Evolutionary conservation across 1,140 invertebrate species (phyloP), one percentile per base, ranked within the genome.

Genomic region (Zaprionus capensis): DNA sequence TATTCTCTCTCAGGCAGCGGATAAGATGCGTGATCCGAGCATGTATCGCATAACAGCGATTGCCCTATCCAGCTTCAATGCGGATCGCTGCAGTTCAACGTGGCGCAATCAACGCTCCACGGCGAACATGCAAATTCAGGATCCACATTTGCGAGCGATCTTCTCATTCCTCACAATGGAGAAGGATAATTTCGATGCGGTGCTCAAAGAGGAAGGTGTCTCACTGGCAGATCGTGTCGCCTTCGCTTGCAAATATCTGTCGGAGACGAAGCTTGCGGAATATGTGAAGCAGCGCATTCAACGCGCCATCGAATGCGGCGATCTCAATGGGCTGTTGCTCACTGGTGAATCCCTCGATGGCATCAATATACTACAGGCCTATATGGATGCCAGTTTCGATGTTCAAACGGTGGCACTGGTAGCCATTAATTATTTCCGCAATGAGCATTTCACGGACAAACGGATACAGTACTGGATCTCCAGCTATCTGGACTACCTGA

Each of bases 211-310:
- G 93, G 94, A 94, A 46, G 96, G 95, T n/a, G 95, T 98, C 91
- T 95, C 95, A 20, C 95, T 99, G 5, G 95, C 96, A 80, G 98
- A 99, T 93, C 94, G 97, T 82, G 95, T 99, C 49, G 98, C 97
- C n/a, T 99, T 99, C 94, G 98, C 98, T 31, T 96, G 97, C 82
- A 96, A 96, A 76, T 99, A 96, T 94, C 94, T 99, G 31, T 95
- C 96, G 7, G 98, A 99, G 93, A 93, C 93, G 15, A 96, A 96
- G 93, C 93, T 99, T 57, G 93, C 94, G 63, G 96, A 97, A 26
- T 99, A 96, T 94, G 93, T 99, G 20, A 95, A 95, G 55, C 94
- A 94, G 76, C 93, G 97, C 22, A 95, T 95, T 11, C 94, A 94
- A 55, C 94, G 95, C 63, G 94, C 98, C 49, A 96, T 95, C 15